These are phyloP conservation scores for Lanius ludovicianus DNA, from an alignment of 2,113 vertebrate species.

Conservation along the genomic window DNA sequence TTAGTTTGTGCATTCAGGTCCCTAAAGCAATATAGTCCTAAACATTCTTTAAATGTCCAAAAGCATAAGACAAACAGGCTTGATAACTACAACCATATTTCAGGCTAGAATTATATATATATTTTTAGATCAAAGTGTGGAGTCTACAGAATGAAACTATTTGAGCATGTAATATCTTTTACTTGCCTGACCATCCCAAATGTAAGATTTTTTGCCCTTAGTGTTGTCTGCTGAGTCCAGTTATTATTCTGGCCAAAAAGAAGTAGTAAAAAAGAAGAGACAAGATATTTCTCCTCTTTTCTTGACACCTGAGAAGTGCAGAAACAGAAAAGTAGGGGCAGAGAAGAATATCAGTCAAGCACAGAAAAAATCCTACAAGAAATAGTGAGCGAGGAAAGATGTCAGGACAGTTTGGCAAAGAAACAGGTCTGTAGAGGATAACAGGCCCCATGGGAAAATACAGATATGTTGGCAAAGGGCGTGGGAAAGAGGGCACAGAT, in stretches of 20 bases:
- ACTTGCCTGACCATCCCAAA: not conserved
- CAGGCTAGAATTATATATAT: not conserved
- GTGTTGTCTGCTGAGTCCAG: not conserved
- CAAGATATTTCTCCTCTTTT: not conserved
- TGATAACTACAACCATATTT: not conserved
- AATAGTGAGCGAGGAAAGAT: not conserved
- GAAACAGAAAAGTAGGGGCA: not conserved
- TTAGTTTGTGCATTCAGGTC: conserved; percentile 9
- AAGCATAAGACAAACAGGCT: not conserved
- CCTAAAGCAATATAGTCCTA: conserved; percentile 10
- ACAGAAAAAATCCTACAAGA: not conserved
- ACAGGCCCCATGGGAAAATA: not conserved
- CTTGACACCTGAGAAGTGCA: not conserved
- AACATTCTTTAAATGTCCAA: conserved; percentile 30
- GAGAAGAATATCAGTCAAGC: not conserved
- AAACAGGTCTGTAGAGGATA: not conserved
- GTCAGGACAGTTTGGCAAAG: not conserved
- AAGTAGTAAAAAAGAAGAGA: not conserved
- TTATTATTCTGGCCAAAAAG: not conserved
- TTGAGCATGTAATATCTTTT: not conserved
- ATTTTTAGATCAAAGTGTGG: not conserved
- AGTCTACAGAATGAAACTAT: not conserved
- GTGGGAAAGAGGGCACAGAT: not conserved
- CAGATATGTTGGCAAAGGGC: not conserved
- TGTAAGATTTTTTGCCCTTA: not conserved